phyloP scores from a whole-genome alignment of 2,113 vertebrate genomes.

The Dunckerocampus dactyliophorus region DNA sequence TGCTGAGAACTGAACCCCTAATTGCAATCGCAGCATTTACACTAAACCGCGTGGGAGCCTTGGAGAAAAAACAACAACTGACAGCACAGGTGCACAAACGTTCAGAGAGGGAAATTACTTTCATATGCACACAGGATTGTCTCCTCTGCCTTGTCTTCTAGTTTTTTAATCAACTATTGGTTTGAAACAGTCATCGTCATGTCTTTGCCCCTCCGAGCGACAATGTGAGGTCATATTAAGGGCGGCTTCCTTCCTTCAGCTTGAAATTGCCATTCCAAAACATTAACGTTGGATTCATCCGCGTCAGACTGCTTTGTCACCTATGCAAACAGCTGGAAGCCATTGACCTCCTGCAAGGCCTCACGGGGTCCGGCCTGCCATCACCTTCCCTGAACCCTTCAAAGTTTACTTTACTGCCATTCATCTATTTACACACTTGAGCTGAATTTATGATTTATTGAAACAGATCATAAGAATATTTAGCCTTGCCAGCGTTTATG shows the following conservation, averaged over 20 bases:
- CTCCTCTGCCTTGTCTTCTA: slow-evolving; percentile 2
- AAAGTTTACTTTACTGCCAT: neutral
- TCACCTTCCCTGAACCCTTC: slow-evolving; percentile 1
- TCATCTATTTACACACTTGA: slow-evolving; percentile 35
- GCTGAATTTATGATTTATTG: slow-evolving; percentile 40
- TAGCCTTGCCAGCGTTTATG: slow-evolving; percentile 42
- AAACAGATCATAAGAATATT: slow-evolving; percentile 1
- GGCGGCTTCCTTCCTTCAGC: neutral
- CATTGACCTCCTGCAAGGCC: slow-evolving; percentile 7
- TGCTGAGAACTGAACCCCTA: slow-evolving; percentile 51
- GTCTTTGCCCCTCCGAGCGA: slow-evolving; percentile 10
- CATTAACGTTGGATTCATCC: neutral
- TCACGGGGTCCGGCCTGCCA: slow-evolving; percentile 13
- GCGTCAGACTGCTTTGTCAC: neutral
- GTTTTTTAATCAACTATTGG: neutral
- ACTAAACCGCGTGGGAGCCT: slow-evolving; percentile 41
- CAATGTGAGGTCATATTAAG: slow-evolving; percentile 15
- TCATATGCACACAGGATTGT: slow-evolving; percentile 12
- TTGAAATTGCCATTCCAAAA: neutral
- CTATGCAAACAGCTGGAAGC: slow-evolving; percentile 29
- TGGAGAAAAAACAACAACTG: slow-evolving; percentile 28
- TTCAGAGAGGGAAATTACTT: slow-evolving; percentile 11
- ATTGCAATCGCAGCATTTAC: slow-evolving; percentile 55
- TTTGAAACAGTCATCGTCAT: slow-evolving; percentile 15
- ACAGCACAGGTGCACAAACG: slow-evolving; percentile 37